Base-by-base conservation (phyloP, 1,140 invertebrate species). In the Cydia amplana region DNA sequence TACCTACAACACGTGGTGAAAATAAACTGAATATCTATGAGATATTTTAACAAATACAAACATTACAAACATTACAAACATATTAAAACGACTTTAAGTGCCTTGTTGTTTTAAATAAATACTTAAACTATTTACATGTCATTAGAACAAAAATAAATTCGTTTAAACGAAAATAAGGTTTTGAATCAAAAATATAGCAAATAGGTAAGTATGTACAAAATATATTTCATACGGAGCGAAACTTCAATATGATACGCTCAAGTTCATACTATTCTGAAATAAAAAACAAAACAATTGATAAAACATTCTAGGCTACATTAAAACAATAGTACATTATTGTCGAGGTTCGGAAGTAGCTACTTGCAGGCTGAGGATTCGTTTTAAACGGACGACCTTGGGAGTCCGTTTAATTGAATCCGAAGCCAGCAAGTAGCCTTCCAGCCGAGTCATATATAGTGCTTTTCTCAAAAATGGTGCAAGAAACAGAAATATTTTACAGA, bases 71-170 rank as follows among this genome's bases (percentile, higher is more conserved):
- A 60, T 55, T 70, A 70, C 28, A 43, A 70, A 36, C 65, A 23
- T 55, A 55, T 40, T 70, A n/a, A 70, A 70, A 36, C 65, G 43
- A 43, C 16, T 40, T 70, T 10, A 18, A n/a, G 14, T 70, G 65
- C 32, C 36, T 16, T 40, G 18, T 0, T 18, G n/a, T 5, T 16
- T 28, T 36, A 36, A 36, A 70, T 36, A 36, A 36, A 70, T 36
- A 70, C 65, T 60, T 18, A 70, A 70, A 70, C 28, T 70, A 70
- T 36, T 36, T 70, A 70, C 65, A 70, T 70, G 32, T 70, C 65
- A 36, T 70, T 70, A 40, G 32, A 70, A 70, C 65, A 70, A 70
- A 70, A 36, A 40, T 70, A 40, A 70, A 40, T 70, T 43, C 65
- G 32, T 20, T 70, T 36, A 6, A 51, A 51, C 49, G 16, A 6